A percentile compares a stretch with the other conserved stretches of the same genome.
phyloP scores from a whole-genome alignment of 2,797 vertebrate genomes.

The Leucoraja ocellata region DNA sequence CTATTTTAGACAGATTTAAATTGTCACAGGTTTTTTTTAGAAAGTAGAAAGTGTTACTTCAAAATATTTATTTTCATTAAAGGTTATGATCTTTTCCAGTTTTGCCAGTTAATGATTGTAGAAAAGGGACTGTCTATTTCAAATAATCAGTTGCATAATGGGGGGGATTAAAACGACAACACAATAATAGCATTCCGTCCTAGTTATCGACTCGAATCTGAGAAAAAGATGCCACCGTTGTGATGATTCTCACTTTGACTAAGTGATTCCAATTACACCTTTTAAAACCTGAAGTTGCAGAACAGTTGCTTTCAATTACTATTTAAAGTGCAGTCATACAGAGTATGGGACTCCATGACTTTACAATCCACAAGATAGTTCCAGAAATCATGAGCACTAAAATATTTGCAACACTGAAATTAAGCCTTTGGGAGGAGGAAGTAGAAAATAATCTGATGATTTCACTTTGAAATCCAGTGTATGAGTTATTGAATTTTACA shows the following conservation, averaged over 20 bases:
- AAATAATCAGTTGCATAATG: background rate
- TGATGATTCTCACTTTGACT: background rate
- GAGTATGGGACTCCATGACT: background rate
- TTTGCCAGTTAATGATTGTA: background rate
- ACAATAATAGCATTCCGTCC: background rate
- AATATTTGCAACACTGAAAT: background rate
- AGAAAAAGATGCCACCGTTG: no score
- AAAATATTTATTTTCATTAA: background rate
- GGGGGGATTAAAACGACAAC: background rate
- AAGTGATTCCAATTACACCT: background rate
- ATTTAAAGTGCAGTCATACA: background rate
- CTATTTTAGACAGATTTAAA: background rate
- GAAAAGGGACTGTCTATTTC: background rate
- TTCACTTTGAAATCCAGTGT: background rate
- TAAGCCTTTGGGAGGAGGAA: background rate
- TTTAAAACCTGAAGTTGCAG: background rate
- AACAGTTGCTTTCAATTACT: background rate
- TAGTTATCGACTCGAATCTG: slow-evolving; percentile 1
- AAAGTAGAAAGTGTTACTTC: background rate
- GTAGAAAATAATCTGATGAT: background rate
- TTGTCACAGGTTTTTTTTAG: background rate
- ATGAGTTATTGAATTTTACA: background rate
- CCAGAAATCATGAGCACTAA: background rate
- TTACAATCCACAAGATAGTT: background rate
- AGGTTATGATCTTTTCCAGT: background rate